Percentiles rank a stretch among this genome's conserved stretches.
Conservation (phyloP, 2,797 vertebrate genomes). For the Orestias chungarensis region DNA sequence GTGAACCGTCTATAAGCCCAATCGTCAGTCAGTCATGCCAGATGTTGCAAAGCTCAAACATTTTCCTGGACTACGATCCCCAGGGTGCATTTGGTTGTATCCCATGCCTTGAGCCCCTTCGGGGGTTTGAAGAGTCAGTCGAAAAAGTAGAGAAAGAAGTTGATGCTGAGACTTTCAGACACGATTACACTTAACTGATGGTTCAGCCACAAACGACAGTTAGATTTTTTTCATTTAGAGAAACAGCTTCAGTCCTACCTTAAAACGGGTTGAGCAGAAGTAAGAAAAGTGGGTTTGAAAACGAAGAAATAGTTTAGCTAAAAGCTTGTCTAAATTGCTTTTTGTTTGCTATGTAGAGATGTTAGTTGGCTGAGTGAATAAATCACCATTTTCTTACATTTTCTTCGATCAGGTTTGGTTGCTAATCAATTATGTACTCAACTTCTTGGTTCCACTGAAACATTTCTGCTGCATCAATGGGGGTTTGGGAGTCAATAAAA, state of each 20-base stretch:
- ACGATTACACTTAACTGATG: slow-evolving; percentile 44
- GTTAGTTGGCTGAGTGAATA: slow-evolving; percentile 8
- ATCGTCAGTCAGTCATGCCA: slow-evolving; percentile 1
- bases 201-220: background rate
- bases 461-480: background rate
- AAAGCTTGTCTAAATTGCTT: background rate
- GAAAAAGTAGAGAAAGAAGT: slow-evolving; percentile 22
- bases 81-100: slow-evolving; percentile 52
- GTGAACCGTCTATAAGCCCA: slow-evolving; percentile 23
- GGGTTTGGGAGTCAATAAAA: background rate
- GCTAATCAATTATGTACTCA: background rate
- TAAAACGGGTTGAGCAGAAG: background rate
- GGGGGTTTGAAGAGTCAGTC: slow-evolving; percentile 43
- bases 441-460: slow-evolving; percentile 1
- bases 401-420: background rate
- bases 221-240: no score
- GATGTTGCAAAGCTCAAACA: slow-evolving; percentile 38
- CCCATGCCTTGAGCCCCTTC: slow-evolving; percentile 49
- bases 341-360: background rate
- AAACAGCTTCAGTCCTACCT: background rate
- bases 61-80: slow-evolving; percentile 58
- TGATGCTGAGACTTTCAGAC: slow-evolving; percentile 25
- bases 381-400: slow-evolving; percentile 3
- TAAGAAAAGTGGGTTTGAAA: background rate
- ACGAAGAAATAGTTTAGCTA: background rate